Percentiles rank a stretch among this genome's conserved stretches.
Evolutionary conservation across 1,140 invertebrate genomes (phyloP).

Genomic region (Lucilia cuprina): DNA sequence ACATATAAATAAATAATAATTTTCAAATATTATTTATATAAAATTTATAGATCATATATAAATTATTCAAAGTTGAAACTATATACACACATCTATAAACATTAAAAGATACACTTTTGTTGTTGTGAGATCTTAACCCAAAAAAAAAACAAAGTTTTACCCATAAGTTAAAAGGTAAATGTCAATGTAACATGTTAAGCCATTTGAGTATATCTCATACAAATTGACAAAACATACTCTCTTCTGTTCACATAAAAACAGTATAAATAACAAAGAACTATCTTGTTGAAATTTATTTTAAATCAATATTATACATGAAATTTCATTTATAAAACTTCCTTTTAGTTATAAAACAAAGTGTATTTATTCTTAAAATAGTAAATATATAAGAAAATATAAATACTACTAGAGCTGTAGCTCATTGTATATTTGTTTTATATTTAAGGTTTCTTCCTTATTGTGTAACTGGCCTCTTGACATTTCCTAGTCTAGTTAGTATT

Average conservation of each 20-base stretch:
- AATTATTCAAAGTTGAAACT: neutral
- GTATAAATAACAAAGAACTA: too few species aligned
- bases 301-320: too few species aligned
- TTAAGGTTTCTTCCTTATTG: neutral
- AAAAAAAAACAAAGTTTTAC: neutral
- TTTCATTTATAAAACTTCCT: too few species aligned
- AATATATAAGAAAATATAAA: neutral
- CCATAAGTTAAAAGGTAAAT: slow-evolving; percentile 27
- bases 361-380: too few species aligned
- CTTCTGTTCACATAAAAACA: too few species aligned
- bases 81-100: too few species aligned
- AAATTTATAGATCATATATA: too few species aligned
- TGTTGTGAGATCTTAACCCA: neutral
- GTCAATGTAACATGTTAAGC: slow-evolving; percentile 12
- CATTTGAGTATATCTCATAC: neutral
- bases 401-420: neutral
- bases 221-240: too few species aligned
- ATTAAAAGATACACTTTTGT: neutral
- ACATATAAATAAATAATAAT: too few species aligned
- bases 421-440: neutral
- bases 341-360: too few species aligned
- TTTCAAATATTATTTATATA: too few species aligned
- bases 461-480: slow-evolving; percentile 24
- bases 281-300: too few species aligned
- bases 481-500: neutral